Evolutionary conservation across 2,797 vertebrate genomes (phyloP).

Genomic region (Falco columbarius): DNA sequence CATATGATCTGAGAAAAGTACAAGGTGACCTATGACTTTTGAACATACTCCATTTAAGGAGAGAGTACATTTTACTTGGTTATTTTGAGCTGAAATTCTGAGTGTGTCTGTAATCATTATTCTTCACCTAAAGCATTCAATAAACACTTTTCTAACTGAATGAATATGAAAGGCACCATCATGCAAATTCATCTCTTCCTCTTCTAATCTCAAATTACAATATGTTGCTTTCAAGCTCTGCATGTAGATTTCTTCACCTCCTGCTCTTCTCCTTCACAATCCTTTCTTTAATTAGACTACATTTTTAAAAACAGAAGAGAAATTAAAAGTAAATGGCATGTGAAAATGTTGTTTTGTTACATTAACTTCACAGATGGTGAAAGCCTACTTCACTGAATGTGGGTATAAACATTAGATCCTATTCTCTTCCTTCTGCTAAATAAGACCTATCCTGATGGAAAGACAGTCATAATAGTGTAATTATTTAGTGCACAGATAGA

Average conservation of each 20-base stretch:
- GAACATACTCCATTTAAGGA: neutral
- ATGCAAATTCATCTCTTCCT: conserved; percentile 1
- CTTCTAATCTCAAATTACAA: conserved; percentile 21
- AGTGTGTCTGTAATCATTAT: neutral
- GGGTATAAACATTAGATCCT: neutral
- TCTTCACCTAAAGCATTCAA: neutral
- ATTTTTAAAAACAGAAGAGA: neutral
- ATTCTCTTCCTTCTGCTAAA: neutral
- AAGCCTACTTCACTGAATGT: neutral
- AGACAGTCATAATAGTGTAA: neutral
- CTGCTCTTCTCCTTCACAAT: neutral
- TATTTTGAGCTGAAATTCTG: neutral
- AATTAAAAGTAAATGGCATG: conserved; percentile 38
- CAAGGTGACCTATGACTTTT: neutral
- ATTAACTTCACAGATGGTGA: conserved; percentile 42
- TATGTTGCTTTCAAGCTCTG: neutral
- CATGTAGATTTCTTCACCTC: neutral
- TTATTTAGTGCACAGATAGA: neutral
- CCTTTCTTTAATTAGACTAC: conserved; percentile 23
- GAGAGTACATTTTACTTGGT: neutral
- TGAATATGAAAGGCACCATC: conserved; percentile 15
- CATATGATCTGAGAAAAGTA: neutral
- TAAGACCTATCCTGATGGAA: neutral
- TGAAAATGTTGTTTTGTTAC: conserved; percentile 29
- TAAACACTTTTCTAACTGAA: conserved; percentile 9